A percentile compares a stretch with the other conserved stretches of the same genome.
Evolutionary conservation across 1,140 invertebrate species (phyloP).

Genomic region (Heliconius hewitsoni): DNA sequence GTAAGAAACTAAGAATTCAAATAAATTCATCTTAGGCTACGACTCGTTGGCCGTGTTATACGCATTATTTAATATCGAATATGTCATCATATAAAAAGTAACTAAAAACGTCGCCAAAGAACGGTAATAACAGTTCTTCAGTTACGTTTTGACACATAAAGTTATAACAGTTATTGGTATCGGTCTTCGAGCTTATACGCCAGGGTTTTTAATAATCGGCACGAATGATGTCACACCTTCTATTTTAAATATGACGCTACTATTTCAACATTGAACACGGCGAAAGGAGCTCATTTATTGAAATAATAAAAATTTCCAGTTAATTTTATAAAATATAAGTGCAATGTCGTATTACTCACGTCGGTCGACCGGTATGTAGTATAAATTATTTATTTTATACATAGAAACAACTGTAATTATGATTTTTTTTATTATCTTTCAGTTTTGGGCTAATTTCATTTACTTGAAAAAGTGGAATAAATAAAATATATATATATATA

Average conservation of each 20-base stretch:
- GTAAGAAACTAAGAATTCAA: no score
- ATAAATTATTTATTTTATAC: constrained; percentile 27
- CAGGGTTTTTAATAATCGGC: constrained; percentile 57
- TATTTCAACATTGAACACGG: constrained; percentile 59
- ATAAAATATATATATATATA: neutral
- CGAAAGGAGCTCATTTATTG: constrained; percentile 31
- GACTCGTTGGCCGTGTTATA: no score
- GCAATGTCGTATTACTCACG: constrained; percentile 63
- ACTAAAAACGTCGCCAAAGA: no score
- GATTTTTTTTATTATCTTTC: neutral
- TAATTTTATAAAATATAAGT: constrained; percentile 29
- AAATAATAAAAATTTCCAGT: constrained; percentile 23
- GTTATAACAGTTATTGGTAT: no score
- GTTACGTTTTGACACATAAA: no score
- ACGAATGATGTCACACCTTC: constrained; percentile 71
- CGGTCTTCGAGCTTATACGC: no score
- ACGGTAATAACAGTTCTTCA: no score
- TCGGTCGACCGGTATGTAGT: constrained; percentile 59
- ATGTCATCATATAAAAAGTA: no score
- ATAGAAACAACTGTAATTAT: neutral
- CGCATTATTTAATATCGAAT: no score
- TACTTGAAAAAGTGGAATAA: neutral
- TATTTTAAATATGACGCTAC: constrained; percentile 76
- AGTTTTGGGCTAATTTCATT: neutral
- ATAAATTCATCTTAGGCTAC: no score